Evolutionary conservation across 30 jellyfish, hydroid and myxozoan genomes (phyloP), one percentile per base, ranked within the genome.

Genomic region (Aurelia aurita complex sp. Pacific): DNA sequence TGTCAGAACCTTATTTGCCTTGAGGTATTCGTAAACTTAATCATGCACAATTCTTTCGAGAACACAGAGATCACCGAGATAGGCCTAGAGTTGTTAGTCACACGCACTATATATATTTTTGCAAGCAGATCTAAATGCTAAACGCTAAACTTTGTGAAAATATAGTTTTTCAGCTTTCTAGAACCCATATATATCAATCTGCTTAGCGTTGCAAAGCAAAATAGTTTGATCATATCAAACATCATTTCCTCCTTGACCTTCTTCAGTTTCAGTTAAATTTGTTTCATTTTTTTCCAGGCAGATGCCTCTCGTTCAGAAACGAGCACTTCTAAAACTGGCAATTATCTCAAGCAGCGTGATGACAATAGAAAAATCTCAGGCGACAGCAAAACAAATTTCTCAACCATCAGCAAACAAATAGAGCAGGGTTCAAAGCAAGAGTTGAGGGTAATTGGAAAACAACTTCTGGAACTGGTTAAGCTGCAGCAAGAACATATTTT

Each of bases 401-500:
- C 68, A 18, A 16, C 67, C 36, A 70, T 79, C 11, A 65, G 33
- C 43, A 19, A 50, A 32, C 80, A 79, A 33, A 64, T 79, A 43
- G 34, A 79, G 38, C 66, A 63, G 34, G 89, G 80, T 32, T 62
- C 80, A 64, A 14, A 10, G 29, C 53, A 50, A 52, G 89, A 79
- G 12, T 42, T 79, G 69, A 13, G 72, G 38, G 46, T 16, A 3
- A 23, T 79, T 42, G 73, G 89, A 10, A 10, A 65, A 46, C 40
- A 79, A 10, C 64, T 79, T 13, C 80, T 79, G 17, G 89, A 79
- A 16, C 62, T 79, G n/a, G 89, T 79, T 14, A 79, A 79, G 33
- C 54, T 79, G 35, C 89, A 79, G 75, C 89, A 79, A 65, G 89
- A 79, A 19, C 89, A 79, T 43, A 79, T 79, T 65, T 8, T 79